A percentile compares a stretch with the other conserved stretches of the same genome.
Conservation (phyloP, 2,113 vertebrate genomes). For the Carlito syrichta region DNA sequence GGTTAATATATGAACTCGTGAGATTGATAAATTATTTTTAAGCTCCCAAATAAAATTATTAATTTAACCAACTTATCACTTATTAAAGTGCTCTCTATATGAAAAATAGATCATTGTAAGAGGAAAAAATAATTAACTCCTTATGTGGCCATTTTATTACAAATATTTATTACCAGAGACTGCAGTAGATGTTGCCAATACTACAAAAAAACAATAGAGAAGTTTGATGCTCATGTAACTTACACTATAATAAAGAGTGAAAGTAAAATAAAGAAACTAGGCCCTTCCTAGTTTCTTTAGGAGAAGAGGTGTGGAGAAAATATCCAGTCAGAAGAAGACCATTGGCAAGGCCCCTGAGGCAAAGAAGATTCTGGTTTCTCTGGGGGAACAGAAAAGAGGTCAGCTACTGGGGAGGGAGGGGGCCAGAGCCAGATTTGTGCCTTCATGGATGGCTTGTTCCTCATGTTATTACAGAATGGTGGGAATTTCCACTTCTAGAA, state of each 20-base stretch:
- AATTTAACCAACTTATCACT: slow-evolving; percentile 33
- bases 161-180: not conserved
- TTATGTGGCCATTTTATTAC: too few species aligned
- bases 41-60: not conserved
- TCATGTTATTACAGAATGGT: not conserved
- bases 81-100: not conserved
- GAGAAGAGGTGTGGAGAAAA: not conserved
- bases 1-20: not conserved
- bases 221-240: not conserved
- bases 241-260: not conserved
- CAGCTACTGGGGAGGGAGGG: not conserved
- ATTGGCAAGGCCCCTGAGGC: not conserved
- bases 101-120: not conserved
- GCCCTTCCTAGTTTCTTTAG: too few species aligned
- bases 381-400: not conserved
- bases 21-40: not conserved
- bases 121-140: not conserved
- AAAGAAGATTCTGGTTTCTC: not conserved
- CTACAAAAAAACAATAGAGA: not conserved
- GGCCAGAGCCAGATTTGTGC: too few species aligned
- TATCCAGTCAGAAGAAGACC: not conserved
- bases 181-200: not conserved
- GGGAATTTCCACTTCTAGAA: not conserved
- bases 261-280: too few species aligned
- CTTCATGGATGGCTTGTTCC: not conserved